Percentiles rank a stretch among this genome's conserved stretches.
phyloP scores from a whole-genome alignment of 2,888 invertebrate species.

The Heteromurus nitidus region DNA sequence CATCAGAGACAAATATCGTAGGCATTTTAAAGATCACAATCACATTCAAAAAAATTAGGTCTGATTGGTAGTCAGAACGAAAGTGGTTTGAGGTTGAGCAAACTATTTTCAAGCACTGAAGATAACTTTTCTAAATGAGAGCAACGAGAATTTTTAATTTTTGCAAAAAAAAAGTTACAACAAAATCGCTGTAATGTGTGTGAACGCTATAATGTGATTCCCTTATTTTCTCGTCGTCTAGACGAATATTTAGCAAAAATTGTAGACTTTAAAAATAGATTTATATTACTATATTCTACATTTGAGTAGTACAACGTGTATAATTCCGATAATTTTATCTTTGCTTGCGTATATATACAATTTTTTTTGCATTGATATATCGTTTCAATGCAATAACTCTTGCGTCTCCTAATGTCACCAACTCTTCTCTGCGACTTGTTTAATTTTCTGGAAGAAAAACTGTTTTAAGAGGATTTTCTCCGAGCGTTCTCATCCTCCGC shows the following conservation, averaged over 20 bases:
- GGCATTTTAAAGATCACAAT: neutral
- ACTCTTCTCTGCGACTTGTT: neutral
- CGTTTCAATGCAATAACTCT: slow-evolving; percentile 47
- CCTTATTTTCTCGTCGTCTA: neutral
- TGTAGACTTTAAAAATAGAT: slow-evolving; percentile 48
- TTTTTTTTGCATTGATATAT: slow-evolving; percentile 50
- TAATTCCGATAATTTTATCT: slow-evolving; percentile 38
- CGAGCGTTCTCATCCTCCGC: slow-evolving; percentile 32
- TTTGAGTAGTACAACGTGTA: slow-evolving; percentile 36
- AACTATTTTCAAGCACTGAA: slow-evolving; percentile 20
- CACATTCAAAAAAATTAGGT: neutral
- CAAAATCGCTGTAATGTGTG: neutral
- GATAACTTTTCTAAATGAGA: too few relatives aligned
- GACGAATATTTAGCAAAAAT: slow-evolving; percentile 20
- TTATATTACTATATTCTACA: slow-evolving; percentile 22
- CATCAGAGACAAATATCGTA: slow-evolving; percentile 11
- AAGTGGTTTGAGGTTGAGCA: slow-evolving; percentile 28
- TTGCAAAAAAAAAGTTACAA: neutral
- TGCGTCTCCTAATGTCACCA: slow-evolving; percentile 16
- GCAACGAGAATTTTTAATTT: too few relatives aligned
- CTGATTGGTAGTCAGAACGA: slow-evolving; percentile 9
- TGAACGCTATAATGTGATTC: neutral
- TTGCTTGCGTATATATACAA: slow-evolving; percentile 51
- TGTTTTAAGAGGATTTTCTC: slow-evolving; percentile 10
- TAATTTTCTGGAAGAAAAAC: neutral